Base-by-base conservation (phyloP, 2,888 invertebrate genomes). In the Pandemis corylana region DNA sequence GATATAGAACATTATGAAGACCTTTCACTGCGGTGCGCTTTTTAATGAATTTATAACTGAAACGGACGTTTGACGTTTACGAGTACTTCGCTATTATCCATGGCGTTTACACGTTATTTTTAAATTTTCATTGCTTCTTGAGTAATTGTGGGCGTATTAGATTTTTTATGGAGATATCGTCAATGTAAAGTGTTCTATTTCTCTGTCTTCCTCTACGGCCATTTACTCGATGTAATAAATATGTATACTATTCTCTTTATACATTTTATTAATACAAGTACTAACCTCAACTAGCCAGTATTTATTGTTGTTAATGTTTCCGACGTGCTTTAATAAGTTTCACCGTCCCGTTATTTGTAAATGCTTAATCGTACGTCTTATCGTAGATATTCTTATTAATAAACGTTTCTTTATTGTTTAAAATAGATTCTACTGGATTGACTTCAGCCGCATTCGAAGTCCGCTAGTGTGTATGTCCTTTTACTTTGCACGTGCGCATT, bases 1-100 rank as follows among this genome's bases (percentile, higher is more conserved):
- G 89, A 92, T 91, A 90, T 94, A 94, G 94, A 91, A 89, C 85
- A 77, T 75, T 74, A 75, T 75, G 67, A 71, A 70, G 76, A 68
- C 65, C 68, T 70, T 72, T 72, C 68, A 70, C 76, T 61, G 72
- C 68, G 74, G 64, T 51, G 67, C 13, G 42, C 68, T 59, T 66
- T 70, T 66, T 69, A 70, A 76, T 76, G 66, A 69, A 73, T 72
- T 71, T 65, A 63, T 70, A 49, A 71, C 77, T 76, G 68, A 69
- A 76, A 61, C 68, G 53, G 63, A 70, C 61, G 68, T 46, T 46
- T 44, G 59, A 64, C 68, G 68, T 74, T 74, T 66, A 74, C 51
- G 64, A 69, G 44, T 68, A 51, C 44, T 59, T 53, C 36, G 46
- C 49, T n/a, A 15, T 42, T 49, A 64, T 69, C 13, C 28, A 28